Conservation (phyloP, 2,113 vertebrate species). For the Percopsis transmontana region DNA sequence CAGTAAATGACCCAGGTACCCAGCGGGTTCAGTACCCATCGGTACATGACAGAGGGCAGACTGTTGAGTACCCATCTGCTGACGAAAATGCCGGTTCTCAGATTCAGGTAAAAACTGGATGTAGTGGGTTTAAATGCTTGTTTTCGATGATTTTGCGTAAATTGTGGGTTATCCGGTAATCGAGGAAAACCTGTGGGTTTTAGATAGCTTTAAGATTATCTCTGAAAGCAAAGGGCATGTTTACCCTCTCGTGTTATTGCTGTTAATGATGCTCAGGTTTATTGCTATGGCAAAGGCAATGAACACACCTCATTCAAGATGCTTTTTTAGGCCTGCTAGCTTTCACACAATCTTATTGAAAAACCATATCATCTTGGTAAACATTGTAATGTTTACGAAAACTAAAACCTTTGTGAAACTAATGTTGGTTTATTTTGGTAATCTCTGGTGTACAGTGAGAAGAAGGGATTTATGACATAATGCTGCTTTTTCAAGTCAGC, state of each 20-base stretch:
- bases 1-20: conserved; percentile 48
- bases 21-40: conserved; percentile 45
- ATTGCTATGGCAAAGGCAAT: not conserved
- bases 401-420: not conserved
- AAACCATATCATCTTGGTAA: not conserved
- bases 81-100: conserved; percentile 35
- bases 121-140: not conserved
- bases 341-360: not conserved
- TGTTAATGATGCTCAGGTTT: conserved; percentile 21
- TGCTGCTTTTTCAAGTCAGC: not conserved
- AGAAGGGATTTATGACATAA: not conserved
- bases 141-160: not conserved
- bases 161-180: not conserved
- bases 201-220: conserved; percentile 23
- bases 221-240: conserved; percentile 39
- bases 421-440: not conserved
- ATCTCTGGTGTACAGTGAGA: not conserved
- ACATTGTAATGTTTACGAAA: not conserved
- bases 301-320: not conserved
- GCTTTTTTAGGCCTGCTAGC: not conserved
- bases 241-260: conserved; percentile 12
- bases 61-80: conserved; percentile 42
- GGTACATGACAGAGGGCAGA: conserved; percentile 43
- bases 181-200: not conserved
- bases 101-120: conserved; percentile 63